Conservation (phyloP, 2,797 vertebrate species). For the Zonotrichia albicollis region DNA sequence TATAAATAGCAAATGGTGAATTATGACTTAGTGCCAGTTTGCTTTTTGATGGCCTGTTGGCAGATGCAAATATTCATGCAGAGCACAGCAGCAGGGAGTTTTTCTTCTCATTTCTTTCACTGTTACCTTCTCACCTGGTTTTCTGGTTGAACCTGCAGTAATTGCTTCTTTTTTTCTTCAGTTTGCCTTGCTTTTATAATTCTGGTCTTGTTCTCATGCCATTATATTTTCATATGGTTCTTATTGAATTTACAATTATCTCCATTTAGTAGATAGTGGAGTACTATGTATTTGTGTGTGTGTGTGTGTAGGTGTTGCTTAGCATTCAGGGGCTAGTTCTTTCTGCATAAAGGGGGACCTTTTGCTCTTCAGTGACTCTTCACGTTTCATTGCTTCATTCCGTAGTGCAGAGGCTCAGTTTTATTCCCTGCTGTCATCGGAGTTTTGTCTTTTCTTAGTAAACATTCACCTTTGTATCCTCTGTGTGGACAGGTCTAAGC, state of each 20-base stretch:
- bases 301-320: not conserved
- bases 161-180: not conserved
- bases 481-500: not conserved
- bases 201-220: not conserved
- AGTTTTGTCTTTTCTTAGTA: not conserved
- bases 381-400: not conserved
- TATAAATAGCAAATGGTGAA: conserved; percentile 57
- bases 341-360: not conserved
- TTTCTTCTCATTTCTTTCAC: not conserved
- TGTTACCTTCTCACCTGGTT: not conserved
- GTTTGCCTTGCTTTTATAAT: not conserved
- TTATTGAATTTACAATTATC: not conserved
- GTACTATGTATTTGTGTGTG: not conserved
- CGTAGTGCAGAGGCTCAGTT: not conserved
- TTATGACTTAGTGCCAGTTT: conserved; percentile 26
- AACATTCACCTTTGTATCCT: not conserved
- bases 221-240: not conserved
- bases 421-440: not conserved
- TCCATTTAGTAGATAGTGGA: not conserved
- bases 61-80: conserved; percentile 16
- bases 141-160: not conserved
- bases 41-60: conserved; percentile 25
- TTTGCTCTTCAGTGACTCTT: not conserved
- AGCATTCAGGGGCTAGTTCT: not conserved
- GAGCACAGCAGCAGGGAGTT: not conserved